Evolutionary conservation across 1,140 invertebrate genomes (phyloP).

Genomic region (Drosophila ogumai): DNA sequence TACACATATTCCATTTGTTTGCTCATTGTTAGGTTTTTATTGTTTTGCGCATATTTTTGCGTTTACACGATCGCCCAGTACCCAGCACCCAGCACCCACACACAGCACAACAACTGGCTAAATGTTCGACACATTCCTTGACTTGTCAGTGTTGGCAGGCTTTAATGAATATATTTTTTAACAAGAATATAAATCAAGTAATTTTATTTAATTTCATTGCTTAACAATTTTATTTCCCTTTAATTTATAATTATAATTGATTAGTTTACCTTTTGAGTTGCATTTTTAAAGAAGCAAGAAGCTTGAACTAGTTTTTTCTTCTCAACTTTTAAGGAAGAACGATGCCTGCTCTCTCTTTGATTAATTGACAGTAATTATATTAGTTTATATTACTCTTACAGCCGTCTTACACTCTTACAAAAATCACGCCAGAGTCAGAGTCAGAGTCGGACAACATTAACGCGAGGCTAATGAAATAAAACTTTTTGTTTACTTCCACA

Average conservation of each 20-base stretch:
- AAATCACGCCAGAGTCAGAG: background rate
- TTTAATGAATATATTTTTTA: background rate
- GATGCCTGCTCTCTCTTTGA: background rate
- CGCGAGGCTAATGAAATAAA: conserved; percentile 44
- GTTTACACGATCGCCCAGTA: conserved; percentile 66
- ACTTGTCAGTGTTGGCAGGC: conserved; percentile 2
- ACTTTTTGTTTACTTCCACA: conserved; percentile 59
- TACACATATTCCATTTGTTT: conserved; percentile 66
- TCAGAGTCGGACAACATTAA: conserved; percentile 3
- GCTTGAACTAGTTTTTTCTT: background rate
- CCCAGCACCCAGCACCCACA: conserved; percentile 10
- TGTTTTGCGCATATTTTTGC: conserved; percentile 72
- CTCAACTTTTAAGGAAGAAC: background rate
- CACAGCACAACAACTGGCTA: conserved; percentile 27
- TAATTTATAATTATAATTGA: background rate
- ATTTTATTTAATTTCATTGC: background rate
- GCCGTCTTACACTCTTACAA: background rate
- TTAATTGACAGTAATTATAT: conserved; percentile 6
- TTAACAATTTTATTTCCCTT: background rate
- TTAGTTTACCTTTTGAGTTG: background rate
- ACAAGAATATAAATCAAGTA: background rate
- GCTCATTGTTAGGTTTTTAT: conserved; percentile 76
- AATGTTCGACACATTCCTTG: conserved; percentile 46
- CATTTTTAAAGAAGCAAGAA: background rate
- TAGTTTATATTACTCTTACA: background rate